These are phyloP conservation scores for Sebastes baramenuke DNA, from an alignment of 2,797 vertebrate genomes.

Conservation along the genomic window DNA sequence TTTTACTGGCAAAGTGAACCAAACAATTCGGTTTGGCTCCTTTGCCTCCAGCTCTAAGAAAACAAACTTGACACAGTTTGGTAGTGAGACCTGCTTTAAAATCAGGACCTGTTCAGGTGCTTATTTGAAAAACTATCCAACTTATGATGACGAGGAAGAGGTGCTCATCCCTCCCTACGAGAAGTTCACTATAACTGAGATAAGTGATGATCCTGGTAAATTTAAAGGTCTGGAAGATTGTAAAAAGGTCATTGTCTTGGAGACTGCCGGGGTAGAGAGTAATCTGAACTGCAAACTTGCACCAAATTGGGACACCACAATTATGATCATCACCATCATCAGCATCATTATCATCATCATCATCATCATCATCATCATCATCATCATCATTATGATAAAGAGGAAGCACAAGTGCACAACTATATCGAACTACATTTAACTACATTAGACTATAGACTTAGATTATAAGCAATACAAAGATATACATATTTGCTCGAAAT, in stretches of 20 bases:
- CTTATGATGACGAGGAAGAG: background rate
- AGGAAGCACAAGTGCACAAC: too few species aligned
- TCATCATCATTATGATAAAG: too few species aligned
- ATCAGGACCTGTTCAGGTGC: conserved; percentile 40
- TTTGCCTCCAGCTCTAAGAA: conserved; percentile 17
- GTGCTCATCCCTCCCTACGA: conserved; percentile 61
- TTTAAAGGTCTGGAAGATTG: background rate
- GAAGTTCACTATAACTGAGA: conserved; percentile 12
- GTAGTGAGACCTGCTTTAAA: conserved; percentile 11
- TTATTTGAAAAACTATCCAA: background rate
- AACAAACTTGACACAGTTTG: accelerated
- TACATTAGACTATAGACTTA: too few species aligned
- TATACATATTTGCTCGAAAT: too few species aligned
- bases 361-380: too few species aligned
- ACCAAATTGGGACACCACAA: too few species aligned
- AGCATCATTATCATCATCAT: too few species aligned
- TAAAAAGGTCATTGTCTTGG: background rate
- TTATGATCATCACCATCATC: too few species aligned
- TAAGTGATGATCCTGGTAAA: accelerated
- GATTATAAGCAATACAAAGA: too few species aligned
- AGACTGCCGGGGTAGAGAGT: background rate
- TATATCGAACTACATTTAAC: accelerated
- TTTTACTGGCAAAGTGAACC: too few species aligned
- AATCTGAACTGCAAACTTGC: conserved; percentile 11
- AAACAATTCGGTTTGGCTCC: conserved; percentile 33